Evolutionary conservation across 2,888 invertebrate genomes (phyloP).

Genomic region (Plebejus anna): DNA sequence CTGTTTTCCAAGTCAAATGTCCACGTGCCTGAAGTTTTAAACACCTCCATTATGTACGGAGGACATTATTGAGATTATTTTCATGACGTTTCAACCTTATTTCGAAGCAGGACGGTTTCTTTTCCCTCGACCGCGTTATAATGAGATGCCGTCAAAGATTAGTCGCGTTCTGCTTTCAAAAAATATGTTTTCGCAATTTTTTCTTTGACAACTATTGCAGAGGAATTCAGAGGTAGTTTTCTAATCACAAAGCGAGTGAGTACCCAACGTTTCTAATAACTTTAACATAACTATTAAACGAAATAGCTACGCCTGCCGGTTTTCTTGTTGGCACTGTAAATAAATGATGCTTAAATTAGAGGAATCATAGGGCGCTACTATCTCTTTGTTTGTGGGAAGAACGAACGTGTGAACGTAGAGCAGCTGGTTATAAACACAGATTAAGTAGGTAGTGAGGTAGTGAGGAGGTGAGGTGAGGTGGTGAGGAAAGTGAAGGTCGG

Average conservation of each 20-base stretch:
- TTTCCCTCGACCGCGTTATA: not conserved
- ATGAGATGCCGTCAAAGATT: slow-evolving; percentile 57
- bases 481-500: slow-evolving; percentile 29
- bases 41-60: slow-evolving; percentile 52
- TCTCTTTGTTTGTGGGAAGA: not conserved
- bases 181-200: slow-evolving; percentile 56
- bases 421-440: not conserved
- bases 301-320: not conserved
- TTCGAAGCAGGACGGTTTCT: not conserved
- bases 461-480: slow-evolving; percentile 26
- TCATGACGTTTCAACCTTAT: slow-evolving; percentile 40
- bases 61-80: slow-evolving; percentile 31
- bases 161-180: slow-evolving; percentile 66
- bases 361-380: not conserved
- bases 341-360: too few species aligned
- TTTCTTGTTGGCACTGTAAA: too few species aligned
- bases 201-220: slow-evolving; percentile 24
- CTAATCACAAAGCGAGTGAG: not conserved
- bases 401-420: not conserved
- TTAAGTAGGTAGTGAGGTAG: slow-evolving; percentile 14
- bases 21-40: slow-evolving; percentile 60
- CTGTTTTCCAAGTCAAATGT: slow-evolving; percentile 70
- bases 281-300: not conserved
- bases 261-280: not conserved
- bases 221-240: not conserved